These are phyloP conservation scores for Henricia sp. DNA, from an alignment of 53 echinoderm and acorn worm species.

Conservation along the genomic window DNA sequence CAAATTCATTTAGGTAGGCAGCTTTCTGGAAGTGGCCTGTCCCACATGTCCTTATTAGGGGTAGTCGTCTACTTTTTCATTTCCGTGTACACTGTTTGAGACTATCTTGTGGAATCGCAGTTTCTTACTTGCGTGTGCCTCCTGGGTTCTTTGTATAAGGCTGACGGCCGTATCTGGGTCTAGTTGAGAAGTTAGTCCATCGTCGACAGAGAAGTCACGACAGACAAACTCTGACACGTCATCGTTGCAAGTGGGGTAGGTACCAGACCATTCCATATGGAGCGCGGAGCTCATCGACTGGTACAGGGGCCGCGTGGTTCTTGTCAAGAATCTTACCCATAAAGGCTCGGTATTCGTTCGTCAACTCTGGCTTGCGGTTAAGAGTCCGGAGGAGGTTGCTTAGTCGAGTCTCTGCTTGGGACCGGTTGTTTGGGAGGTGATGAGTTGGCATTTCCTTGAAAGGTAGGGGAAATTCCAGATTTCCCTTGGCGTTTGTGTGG, in stretches of 20 bases:
- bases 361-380: constrained; percentile 34
- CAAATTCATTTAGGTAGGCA: constrained; percentile 29
- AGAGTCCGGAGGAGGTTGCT: constrained; percentile 27
- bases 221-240: constrained; percentile 7
- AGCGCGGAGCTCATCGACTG: background rate
- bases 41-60: constrained; percentile 9
- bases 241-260: constrained; percentile 53
- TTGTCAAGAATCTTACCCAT: constrained; percentile 29
- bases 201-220: constrained; percentile 42
- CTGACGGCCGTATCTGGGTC: constrained; percentile 31
- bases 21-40: constrained; percentile 37
- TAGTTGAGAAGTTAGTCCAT: constrained; percentile 42
- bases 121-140: constrained; percentile 20
- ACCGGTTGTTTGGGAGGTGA: constrained; percentile 26
- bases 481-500: constrained; percentile 57
- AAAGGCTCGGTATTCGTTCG: constrained; percentile 22
- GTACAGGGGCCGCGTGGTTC: constrained; percentile 31
- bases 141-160: constrained; percentile 24
- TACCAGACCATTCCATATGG: constrained; percentile 38
- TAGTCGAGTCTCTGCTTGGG: constrained; percentile 5
- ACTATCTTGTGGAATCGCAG: constrained; percentile 39
- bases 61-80: background rate
- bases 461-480: constrained; percentile 35
- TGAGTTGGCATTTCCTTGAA: background rate
- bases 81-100: constrained; percentile 1